Conservation (phyloP, 2,888 invertebrate genomes). For the Pterostichus madidus region DNA sequence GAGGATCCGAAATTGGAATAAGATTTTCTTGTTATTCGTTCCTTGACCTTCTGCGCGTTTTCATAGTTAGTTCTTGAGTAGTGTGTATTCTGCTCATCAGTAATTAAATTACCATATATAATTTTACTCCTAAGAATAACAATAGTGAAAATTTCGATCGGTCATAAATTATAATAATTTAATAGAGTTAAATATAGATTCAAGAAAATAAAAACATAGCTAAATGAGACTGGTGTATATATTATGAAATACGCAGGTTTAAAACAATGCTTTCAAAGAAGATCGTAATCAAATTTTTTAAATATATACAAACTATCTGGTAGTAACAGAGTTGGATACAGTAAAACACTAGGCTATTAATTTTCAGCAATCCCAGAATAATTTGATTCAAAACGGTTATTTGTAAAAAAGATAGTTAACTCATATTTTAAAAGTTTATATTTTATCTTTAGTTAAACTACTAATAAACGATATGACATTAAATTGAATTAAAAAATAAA, state of each 20-base stretch:
- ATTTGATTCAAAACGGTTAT: no score
- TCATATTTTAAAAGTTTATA: no score
- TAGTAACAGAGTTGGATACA: no score
- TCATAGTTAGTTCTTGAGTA: slow-evolving; percentile 2
- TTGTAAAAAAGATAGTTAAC: no score
- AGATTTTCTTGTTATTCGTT: slow-evolving; percentile 14
- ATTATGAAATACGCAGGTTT: slow-evolving; percentile 10
- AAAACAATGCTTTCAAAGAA: neutral
- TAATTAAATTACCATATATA: slow-evolving; percentile 47
- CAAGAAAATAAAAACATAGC: slow-evolving; percentile 44
- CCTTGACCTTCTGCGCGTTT: slow-evolving; percentile 20
- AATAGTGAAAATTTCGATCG: slow-evolving; percentile 35
- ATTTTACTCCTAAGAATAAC: slow-evolving; percentile 24
- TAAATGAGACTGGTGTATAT: neutral
- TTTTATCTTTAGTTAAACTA: no score
- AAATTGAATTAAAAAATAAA: no score
- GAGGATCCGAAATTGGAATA: neutral
- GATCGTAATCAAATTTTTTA: no score
- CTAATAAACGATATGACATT: no score
- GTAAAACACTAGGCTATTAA: no score
- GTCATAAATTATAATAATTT: slow-evolving; percentile 53
- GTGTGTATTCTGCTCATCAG: slow-evolving; percentile 31
- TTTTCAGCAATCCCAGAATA: no score
- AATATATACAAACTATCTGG: no score
- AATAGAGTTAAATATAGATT: slow-evolving; percentile 37